A percentile compares a stretch with the other conserved stretches of the same genome.
Conservation (phyloP, 2,888 invertebrate species). For the Lepetodrilus schrolli region DNA sequence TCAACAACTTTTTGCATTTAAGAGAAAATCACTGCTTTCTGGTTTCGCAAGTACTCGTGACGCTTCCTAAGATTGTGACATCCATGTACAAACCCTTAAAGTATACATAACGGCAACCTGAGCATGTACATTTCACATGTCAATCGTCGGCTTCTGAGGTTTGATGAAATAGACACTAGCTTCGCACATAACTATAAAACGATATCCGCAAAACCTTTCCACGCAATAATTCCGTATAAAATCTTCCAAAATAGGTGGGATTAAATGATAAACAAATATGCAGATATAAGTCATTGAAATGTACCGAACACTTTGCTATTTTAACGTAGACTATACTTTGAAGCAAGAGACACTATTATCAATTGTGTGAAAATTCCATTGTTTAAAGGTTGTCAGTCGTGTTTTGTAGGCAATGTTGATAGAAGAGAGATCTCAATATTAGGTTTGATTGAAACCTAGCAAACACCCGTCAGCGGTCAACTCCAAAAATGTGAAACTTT, state of each 20-base stretch:
- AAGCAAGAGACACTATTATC: conserved; percentile 17
- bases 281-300: neutral
- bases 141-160: neutral
- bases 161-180: neutral
- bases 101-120: conserved; percentile 1
- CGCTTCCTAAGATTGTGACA: neutral
- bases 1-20: conserved; percentile 6
- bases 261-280: too few relatives aligned
- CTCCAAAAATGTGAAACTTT: neutral
- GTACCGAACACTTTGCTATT: neutral
- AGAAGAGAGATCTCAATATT: neutral
- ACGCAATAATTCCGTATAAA: neutral
- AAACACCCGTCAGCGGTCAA: neutral
- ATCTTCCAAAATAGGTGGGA: neutral
- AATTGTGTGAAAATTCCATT: conserved; percentile 22
- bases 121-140: neutral
- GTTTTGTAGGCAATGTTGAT: conserved; percentile 23
- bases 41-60: neutral
- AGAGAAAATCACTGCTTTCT: conserved; percentile 15
- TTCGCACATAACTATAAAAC: neutral
- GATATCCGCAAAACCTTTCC: neutral
- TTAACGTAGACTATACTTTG: neutral
- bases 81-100: conserved; percentile 1
- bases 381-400: neutral
- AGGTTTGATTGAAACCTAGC: conserved; percentile 5